A percentile compares a stretch with the other conserved stretches of the same genome.
Conservation (phyloP, 1,140 invertebrate species). For the Arctopsyche grandis region DNA sequence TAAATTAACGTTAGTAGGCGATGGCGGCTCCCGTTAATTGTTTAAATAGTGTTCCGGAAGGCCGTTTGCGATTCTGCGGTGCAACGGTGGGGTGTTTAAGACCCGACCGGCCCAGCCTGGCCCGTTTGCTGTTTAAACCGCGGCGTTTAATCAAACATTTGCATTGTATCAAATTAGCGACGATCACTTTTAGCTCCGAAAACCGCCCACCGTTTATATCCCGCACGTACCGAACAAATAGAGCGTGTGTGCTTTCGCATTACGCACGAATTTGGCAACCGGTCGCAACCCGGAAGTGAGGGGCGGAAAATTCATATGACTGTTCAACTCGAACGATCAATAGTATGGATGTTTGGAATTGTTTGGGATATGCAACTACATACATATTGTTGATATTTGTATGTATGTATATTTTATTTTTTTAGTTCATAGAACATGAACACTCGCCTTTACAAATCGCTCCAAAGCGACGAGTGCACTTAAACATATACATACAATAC, state of each 20-base stretch:
- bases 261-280: too few relatives aligned
- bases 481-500: too few relatives aligned
- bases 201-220: not conserved
- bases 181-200: not conserved
- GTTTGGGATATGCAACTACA: not conserved
- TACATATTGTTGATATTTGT: not conserved
- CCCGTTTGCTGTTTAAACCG: not conserved
- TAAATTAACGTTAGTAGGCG: slow-evolving; percentile 14
- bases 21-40: not conserved
- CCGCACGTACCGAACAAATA: not conserved
- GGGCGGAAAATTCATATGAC: too few relatives aligned
- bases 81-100: not conserved
- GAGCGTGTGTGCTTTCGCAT: not conserved
- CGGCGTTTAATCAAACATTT: slow-evolving; percentile 29
- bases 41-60: not conserved
- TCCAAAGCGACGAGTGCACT: too few relatives aligned
- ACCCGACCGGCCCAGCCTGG: not conserved
- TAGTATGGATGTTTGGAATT: not conserved
- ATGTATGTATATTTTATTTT: not conserved
- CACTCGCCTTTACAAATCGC: not conserved
- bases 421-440: not conserved
- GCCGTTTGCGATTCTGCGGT: not conserved
- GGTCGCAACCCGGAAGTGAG: too few relatives aligned
- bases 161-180: slow-evolving; percentile 20
- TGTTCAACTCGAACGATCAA: not conserved